phyloP scores from a whole-genome alignment of 1,140 invertebrate genomes.

The Leptinotarsa undecemlineata region DNA sequence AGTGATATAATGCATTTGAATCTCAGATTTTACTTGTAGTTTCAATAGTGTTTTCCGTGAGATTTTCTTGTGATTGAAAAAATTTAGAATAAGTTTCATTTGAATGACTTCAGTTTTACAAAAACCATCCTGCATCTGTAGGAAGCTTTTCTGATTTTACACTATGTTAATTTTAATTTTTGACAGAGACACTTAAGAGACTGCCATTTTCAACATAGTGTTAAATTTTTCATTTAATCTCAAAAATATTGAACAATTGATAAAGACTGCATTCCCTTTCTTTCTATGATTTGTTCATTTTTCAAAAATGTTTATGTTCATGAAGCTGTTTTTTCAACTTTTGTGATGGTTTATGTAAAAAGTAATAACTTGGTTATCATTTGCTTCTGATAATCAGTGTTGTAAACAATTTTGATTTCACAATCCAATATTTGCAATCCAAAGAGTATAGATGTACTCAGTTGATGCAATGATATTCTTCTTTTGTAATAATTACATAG shows the following conservation, averaged over 20 bases:
- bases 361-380: neutral
- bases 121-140: neutral
- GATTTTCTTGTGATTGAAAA: slow-evolving; percentile 20
- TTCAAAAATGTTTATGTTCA: neutral
- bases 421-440: neutral
- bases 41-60: slow-evolving; percentile 22
- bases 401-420: slow-evolving; percentile 3
- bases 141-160: no score
- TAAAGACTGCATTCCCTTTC: neutral
- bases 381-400: neutral
- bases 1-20: slow-evolving; percentile 12
- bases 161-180: no score
- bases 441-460: neutral
- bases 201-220: no score
- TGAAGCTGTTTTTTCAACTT: neutral
- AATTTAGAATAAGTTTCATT: slow-evolving; percentile 1
- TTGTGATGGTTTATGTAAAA: slow-evolving; percentile 4
- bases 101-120: neutral
- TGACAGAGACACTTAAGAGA: no score
- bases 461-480: neutral
- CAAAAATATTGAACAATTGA: neutral
- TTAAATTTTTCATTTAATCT: no score
- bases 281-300: neutral
- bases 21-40: slow-evolving; percentile 19
- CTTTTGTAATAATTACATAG: slow-evolving; percentile 7